Evolutionary conservation across 2,888 invertebrate genomes (phyloP), one percentile per base, ranked within the genome.

Genomic region (Drosophila aldrichi): DNA sequence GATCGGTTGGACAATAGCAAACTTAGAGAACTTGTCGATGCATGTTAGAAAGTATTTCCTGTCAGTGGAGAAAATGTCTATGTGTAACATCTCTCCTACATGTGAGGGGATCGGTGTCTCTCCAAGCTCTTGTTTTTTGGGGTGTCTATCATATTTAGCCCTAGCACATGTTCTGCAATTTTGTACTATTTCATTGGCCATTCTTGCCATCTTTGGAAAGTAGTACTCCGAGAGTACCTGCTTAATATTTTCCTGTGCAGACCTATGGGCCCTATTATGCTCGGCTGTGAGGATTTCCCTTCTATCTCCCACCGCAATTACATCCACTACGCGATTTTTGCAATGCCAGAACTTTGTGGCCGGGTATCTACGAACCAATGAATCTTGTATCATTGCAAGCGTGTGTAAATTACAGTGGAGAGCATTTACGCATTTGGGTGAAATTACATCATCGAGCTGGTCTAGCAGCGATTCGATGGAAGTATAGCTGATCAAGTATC

Each of bases 161-260:
- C 49, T 41, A 49, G 25, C 29, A 25, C 58, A 58, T 38, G 48
- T 58, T 25, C 36, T 60, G 22, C 46, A 62, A 38, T 38, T 38
- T 38, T 38, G 16, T 38, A 38, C 38, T 14, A 55, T 62, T 55
- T 62, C 38, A 25, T 32, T 55, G 18, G 61, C 54, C 5, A 62
- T 29, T 48, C 40, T 55, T 12, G 40, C 38, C 62, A 62, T 62
- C 18, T 48, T 62, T 29, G 62, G 55, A 32, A 55, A 62, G 44
- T 40, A 55, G 46, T 62, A 62, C 38, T 62, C 55, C 16, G 46
- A 48, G 46, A 62, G 54, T 32, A 55, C 55, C 48, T 61, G 52
- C 43, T 61, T 61, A 22, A 62, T 14, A 48, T 52, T 61, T 43
- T 61, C 60, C 25, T 52, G 60, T 20, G 63, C 55, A 16, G 55